Evolutionary conservation across 2,797 vertebrate genomes (phyloP).

Genomic region (Sarcoramphus papa): DNA sequence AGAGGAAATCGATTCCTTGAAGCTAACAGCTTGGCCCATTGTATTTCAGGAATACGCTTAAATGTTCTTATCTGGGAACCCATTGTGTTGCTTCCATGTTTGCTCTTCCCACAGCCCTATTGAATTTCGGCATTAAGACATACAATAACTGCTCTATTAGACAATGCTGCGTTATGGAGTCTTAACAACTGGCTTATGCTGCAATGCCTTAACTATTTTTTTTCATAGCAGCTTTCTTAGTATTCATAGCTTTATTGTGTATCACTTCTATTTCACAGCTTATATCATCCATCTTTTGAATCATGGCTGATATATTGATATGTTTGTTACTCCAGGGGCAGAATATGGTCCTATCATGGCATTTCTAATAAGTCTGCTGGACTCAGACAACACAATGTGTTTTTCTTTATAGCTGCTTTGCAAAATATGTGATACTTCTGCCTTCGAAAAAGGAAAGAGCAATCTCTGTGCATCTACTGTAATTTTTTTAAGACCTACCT

Average conservation of each 20-base stretch:
- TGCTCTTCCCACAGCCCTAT: neutral
- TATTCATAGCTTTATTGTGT: neutral
- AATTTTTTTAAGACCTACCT: neutral
- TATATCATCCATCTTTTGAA: neutral
- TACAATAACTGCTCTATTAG: neutral
- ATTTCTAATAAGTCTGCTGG: neutral
- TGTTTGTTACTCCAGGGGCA: neutral
- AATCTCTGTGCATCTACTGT: neutral
- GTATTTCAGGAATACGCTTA: neutral
- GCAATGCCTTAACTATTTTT: neutral
- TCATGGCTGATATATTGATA: neutral
- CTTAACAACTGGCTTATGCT: neutral
- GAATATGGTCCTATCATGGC: neutral
- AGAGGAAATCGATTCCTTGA: neutral
- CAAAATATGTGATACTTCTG: neutral
- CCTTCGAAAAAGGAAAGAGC: neutral
- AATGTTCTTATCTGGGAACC: neutral
- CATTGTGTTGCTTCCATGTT: neutral
- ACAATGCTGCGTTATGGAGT: neutral
- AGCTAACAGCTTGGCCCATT: neutral
- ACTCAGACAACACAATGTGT: neutral
- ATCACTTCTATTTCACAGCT: neutral
- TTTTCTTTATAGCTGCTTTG: neutral
- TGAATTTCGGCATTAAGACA: neutral
- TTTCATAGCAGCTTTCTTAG: neutral